phyloP scores from a whole-genome alignment of 2,113 vertebrate genomes.

The Lagopus leucura region DNA sequence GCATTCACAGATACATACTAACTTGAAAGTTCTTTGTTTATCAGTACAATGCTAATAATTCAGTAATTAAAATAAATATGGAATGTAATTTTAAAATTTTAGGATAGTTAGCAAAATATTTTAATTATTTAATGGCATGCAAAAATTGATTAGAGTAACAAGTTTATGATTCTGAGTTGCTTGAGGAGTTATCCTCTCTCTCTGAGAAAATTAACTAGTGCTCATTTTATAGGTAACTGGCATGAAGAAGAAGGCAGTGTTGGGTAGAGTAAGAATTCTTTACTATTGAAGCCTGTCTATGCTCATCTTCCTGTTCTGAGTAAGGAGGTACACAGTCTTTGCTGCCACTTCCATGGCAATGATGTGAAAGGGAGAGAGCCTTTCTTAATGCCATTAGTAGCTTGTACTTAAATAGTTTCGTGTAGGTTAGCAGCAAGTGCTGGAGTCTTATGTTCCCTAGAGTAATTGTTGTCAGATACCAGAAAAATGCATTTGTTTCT shows the following conservation, averaged over 20 bases:
- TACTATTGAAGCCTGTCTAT: not conserved
- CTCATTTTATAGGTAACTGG: not conserved
- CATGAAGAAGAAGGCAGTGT: rapidly evolving
- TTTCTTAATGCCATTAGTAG: not conserved
- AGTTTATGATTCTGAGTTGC: not conserved
- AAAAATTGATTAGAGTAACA: not conserved
- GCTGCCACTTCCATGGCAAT: not conserved
- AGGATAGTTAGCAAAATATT: not conserved
- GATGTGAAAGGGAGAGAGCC: not conserved
- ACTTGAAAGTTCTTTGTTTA: not conserved
- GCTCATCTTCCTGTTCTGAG: not conserved
- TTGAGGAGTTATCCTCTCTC: not conserved
- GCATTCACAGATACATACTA: not conserved
- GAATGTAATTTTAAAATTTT: not conserved
- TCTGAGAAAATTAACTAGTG: not conserved
- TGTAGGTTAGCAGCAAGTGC: not conserved
- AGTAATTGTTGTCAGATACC: not conserved
- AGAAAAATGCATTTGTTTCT: not conserved
- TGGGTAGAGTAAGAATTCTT: not conserved
- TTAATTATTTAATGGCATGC: not conserved
- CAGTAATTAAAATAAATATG: not conserved
- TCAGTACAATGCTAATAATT: not conserved
- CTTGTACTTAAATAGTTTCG: not conserved
- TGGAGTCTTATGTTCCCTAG: not conserved
- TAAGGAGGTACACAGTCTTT: not conserved